Evolutionary conservation across 2,113 vertebrate species (phyloP).

Genomic region (Erythrocebus patas): DNA sequence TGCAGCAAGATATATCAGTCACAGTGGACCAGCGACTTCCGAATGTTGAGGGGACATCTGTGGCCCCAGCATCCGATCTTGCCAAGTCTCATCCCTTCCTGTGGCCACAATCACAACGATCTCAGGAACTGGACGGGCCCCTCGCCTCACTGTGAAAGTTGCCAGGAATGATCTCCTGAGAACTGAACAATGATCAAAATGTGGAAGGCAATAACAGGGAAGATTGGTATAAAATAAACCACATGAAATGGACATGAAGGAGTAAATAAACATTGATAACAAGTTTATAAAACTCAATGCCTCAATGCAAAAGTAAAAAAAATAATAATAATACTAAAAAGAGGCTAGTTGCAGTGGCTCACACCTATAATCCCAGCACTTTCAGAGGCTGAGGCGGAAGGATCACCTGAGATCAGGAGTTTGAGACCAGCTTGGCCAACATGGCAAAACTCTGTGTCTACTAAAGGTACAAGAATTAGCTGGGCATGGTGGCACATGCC

Average conservation of each 20-base stretch:
- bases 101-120: accelerated
- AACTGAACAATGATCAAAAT: not conserved
- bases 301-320: not conserved
- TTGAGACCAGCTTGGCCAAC: no score
- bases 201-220: accelerated
- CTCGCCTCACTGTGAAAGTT: no score
- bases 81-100: accelerated
- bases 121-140: not conserved
- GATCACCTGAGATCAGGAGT: no score
- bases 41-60: accelerated
- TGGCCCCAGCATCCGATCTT: accelerated
- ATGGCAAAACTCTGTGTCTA: no score
- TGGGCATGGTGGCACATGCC: no score
- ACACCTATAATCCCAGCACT: no score
- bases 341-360: no score
- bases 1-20: not conserved
- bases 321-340: not conserved
- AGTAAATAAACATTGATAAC: not conserved
- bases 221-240: accelerated
- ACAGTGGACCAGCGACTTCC: accelerated
- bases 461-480: no score
- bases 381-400: no score
- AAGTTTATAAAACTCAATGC: no score
- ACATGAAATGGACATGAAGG: accelerated
- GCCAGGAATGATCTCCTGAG: accelerated